Evolutionary conservation across 2,888 invertebrate genomes (phyloP).

Genomic region (Monochamus alternatus): DNA sequence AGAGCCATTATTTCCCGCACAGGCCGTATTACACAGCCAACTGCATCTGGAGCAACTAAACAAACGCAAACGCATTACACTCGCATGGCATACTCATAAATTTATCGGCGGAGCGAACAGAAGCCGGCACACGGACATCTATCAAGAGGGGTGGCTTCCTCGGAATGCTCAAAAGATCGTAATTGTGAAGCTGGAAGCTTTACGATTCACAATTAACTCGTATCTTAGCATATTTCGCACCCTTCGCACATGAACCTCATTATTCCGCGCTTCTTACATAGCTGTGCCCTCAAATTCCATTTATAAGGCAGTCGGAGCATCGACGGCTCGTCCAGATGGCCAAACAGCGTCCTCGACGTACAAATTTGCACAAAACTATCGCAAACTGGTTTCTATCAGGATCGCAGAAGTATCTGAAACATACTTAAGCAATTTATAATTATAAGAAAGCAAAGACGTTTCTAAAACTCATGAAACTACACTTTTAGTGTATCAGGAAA

Average conservation of each 20-base stretch:
- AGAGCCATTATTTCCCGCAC: not conserved
- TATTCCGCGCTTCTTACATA: conserved; percentile 57
- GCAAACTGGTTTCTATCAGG: not conserved
- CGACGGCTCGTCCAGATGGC: conserved; percentile 3
- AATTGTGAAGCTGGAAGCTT: conserved; percentile 65
- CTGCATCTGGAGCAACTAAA: not conserved
- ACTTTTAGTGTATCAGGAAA: too few relatives aligned
- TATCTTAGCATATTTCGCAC: conserved; percentile 61
- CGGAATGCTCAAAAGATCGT: conserved; percentile 66
- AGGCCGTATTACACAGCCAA: not conserved
- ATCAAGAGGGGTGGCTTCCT: conserved; percentile 54
- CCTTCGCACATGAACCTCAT: conserved; percentile 60
- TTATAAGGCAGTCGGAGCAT: conserved; percentile 47
- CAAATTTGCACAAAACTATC: not conserved
- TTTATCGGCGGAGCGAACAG: conserved; percentile 63
- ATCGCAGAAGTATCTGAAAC: not conserved
- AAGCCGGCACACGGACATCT: conserved; percentile 47
- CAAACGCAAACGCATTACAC: not conserved
- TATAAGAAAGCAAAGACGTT: too few relatives aligned
- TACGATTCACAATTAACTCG: conserved; percentile 64
- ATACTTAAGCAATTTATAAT: too few relatives aligned
- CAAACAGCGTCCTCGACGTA: not conserved
- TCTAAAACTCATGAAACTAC: too few relatives aligned
- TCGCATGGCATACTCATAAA: conserved; percentile 56
- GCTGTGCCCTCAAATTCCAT: conserved; percentile 56